Base-by-base conservation (phyloP, 2,797 vertebrate genomes). In the Acanthornis magna region DNA sequence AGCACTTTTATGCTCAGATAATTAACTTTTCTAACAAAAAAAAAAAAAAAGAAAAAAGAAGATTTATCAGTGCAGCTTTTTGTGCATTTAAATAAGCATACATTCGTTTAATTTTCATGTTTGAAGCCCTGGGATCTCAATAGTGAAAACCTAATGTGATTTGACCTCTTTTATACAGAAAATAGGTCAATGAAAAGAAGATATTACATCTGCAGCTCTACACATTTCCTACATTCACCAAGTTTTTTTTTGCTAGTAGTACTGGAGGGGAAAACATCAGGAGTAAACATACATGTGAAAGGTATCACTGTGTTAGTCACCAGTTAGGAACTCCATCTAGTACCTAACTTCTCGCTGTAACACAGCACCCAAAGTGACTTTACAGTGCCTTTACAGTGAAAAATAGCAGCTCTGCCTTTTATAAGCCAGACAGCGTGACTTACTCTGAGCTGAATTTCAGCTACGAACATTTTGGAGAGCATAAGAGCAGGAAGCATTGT, bases 151-250 rank as follows among this genome's bases (percentile, higher is more conserved):
- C 68, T 85, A 78, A 89, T n/a, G 71, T 62, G 67, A 90, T 85
- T 88, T 94, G 77, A 79, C 82, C 68, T 90, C 83, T 80, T 95
- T 91, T 57, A 73, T 38, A 81, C 3, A 86, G 73, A 70, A 91
- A 86, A 74, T 76, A 43, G 48, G 82, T 63, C 71, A 89, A 47
- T n/a, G n/a, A 68, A 77, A 92, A 79, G 66, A 91, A 92, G 65
- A 88, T 60, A 29, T 1, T 76, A 54, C 23, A 77, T 67, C 61
- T 61, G 47, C 70, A 92, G 51, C 47, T 65, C 40, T 51, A 74
- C 40, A 40, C 6, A 55, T 50, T 82, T 72, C 66, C 43, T 55
- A 51, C 11, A 43, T 55, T 68, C 27, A 23, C 30, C 4, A 34
- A 30, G 27, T 45, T 84, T 88, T 91, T 91, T 88, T 65, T 10